A percentile compares a stretch with the other conserved stretches of the same genome.
Evolutionary conservation across 2,113 vertebrate species (phyloP).

Genomic region (Mus pahari): DNA sequence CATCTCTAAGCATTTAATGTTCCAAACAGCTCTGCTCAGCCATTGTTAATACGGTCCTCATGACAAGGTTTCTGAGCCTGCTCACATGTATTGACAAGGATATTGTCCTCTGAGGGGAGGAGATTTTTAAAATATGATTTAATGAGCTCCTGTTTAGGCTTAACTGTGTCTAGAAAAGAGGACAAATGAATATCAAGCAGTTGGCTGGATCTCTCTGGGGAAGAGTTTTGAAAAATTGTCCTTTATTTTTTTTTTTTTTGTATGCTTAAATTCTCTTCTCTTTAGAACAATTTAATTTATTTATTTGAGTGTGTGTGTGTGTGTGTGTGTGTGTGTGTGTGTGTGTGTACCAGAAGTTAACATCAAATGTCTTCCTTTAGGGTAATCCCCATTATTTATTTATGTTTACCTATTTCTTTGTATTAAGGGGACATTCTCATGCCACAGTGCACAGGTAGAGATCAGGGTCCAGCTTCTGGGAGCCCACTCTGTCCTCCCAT

Average conservation of each 20-base stretch:
- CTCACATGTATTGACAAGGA: background rate
- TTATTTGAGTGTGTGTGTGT: background rate
- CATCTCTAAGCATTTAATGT: constrained; percentile 62
- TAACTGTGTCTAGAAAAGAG: constrained; percentile 18
- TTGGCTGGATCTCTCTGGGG: background rate
- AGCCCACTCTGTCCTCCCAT: background rate
- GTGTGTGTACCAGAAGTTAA: background rate
- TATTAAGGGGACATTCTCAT: background rate
- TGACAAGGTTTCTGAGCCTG: constrained; percentile 40
- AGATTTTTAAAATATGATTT: constrained; percentile 13
- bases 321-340: background rate
- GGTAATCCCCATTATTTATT: background rate
- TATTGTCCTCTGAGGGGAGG: constrained; percentile 31
- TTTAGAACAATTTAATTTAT: background rate
- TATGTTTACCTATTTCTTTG: background rate
- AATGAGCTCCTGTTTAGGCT: constrained; percentile 13
- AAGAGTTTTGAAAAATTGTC: constrained; percentile 1
- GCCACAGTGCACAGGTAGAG: background rate
- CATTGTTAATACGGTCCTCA: constrained; percentile 53
- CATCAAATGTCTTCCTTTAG: background rate
- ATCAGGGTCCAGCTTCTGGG: background rate
- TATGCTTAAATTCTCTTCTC: background rate
- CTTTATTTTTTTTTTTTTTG: constrained; percentile 22
- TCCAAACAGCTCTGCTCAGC: constrained; percentile 2
- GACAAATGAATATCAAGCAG: background rate